Evolutionary conservation across 2,113 vertebrate species (phyloP).

Genomic region (Sphaerodactylus townsendi): DNA sequence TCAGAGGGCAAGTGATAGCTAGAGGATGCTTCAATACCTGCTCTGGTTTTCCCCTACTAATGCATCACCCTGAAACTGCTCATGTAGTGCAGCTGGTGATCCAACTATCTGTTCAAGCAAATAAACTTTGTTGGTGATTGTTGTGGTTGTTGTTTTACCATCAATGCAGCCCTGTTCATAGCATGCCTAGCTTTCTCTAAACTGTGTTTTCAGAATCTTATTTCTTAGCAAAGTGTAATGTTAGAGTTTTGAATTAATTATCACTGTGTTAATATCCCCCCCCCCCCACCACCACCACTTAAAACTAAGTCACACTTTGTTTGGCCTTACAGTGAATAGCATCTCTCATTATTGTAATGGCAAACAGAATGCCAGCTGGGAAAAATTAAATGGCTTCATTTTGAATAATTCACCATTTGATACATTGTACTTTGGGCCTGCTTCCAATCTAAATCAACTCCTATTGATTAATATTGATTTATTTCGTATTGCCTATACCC

Average conservation of each 20-base stretch:
- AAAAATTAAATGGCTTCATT: background rate
- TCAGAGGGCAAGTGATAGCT: no score
- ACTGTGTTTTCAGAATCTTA: background rate
- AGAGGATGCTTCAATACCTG: no score
- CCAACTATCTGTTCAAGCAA: no score
- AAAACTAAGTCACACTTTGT: background rate
- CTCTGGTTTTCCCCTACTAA: no score
- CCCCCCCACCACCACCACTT: background rate
- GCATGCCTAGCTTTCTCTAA: background rate
- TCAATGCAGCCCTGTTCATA: background rate
- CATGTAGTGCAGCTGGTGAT: no score
- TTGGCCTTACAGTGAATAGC: background rate
- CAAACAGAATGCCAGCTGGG: background rate
- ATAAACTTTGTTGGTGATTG: no score
- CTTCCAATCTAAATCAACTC: background rate
- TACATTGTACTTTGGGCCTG: background rate
- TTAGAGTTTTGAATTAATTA: background rate
- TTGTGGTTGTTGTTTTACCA: background rate
- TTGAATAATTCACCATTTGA: background rate
- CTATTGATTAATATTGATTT: no score
- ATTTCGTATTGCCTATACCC: no score
- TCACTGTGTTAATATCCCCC: background rate
- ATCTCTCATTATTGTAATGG: background rate
- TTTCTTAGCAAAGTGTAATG: background rate
- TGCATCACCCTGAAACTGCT: no score